These are phyloP conservation scores for Platycnemis pennipes DNA, from an alignment of 2,888 invertebrate genomes.

Conservation along the genomic window DNA sequence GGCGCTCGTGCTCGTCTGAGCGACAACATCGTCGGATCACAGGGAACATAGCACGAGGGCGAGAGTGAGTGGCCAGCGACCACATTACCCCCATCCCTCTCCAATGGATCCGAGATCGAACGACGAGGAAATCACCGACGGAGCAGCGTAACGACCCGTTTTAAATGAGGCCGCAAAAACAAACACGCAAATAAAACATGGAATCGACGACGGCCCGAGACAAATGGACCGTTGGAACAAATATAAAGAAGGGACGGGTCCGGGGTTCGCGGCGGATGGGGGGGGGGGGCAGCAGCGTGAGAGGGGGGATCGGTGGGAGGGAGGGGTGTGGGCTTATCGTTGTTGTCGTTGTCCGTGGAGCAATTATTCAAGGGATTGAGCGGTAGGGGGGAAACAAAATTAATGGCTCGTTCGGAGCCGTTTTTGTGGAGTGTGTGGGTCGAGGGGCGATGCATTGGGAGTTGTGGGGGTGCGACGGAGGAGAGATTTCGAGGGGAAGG, in stretches of 20 bases:
- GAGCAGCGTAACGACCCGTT: background rate
- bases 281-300: too few relatives aligned
- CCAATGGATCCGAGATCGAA: background rate
- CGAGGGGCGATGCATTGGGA: background rate
- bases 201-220: background rate
- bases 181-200: background rate
- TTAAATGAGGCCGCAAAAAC: conserved; percentile 2
- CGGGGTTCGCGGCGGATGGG: background rate
- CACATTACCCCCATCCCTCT: background rate
- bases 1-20: background rate
- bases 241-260: background rate
- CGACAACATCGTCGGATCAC: background rate
- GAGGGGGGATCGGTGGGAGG: background rate
- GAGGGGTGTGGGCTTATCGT: background rate
- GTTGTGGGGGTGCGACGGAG: background rate
- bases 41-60: background rate
- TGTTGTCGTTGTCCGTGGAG: conserved; percentile 19
- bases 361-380: conserved; percentile 25
- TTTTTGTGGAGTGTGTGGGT: background rate
- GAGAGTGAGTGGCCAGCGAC: background rate
- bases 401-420: background rate
- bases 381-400: background rate
- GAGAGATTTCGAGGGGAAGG: background rate
- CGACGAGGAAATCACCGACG: background rate
- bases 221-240: background rate